phyloP scores from a whole-genome alignment of 1,140 invertebrate genomes.

The Lordiphosa mommai region DNA sequence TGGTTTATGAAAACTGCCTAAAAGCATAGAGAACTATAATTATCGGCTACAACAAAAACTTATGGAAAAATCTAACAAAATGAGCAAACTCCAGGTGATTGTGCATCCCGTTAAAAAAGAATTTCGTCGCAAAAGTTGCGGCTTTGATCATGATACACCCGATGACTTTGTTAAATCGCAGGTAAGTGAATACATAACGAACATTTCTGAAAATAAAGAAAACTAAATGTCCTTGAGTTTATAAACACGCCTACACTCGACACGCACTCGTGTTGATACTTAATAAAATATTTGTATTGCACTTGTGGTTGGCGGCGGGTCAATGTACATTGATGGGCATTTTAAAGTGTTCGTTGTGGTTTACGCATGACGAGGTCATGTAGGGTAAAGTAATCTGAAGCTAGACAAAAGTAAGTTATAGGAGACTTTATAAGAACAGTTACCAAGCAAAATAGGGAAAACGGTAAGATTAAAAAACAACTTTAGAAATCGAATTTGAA shows the following conservation, averaged over 20 bases:
- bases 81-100: constrained; percentile 61
- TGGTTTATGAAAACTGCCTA: neutral
- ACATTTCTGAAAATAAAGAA: neutral
- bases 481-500: no score
- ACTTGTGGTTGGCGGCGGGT: constrained; percentile 8
- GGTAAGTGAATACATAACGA: constrained; percentile 40
- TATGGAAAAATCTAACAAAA: constrained; percentile 15
- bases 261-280: constrained; percentile 33
- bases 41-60: neutral
- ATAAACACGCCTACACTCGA: constrained; percentile 20
- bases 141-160: constrained; percentile 69
- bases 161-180: constrained; percentile 77
- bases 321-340: constrained; percentile 35
- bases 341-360: constrained; percentile 14
- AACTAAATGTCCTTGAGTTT: constrained; percentile 22
- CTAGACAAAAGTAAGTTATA: neutral
- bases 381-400: neutral
- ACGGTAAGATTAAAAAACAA: no score
- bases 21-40: neutral
- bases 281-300: constrained; percentile 7
- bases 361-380: neutral
- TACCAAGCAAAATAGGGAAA: no score
- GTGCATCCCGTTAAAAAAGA: constrained; percentile 72
- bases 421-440: no score
- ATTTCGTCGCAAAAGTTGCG: constrained; percentile 61